A percentile compares a stretch with the other conserved stretches of the same genome.
phyloP scores from a whole-genome alignment of 2,113 vertebrate genomes.

The Rhynchomys soricoides region DNA sequence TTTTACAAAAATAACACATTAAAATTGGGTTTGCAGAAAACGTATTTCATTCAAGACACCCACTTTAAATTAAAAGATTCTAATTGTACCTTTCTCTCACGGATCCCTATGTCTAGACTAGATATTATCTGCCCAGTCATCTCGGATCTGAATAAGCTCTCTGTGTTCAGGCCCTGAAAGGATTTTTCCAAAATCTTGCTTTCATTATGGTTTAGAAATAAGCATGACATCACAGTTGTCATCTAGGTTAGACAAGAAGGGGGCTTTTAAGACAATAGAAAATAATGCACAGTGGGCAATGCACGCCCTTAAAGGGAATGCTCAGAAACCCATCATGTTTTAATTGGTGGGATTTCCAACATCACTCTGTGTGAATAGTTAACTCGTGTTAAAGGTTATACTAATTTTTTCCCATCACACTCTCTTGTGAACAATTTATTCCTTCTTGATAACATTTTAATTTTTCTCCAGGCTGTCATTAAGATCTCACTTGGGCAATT shows the following conservation, averaged over 20 bases:
- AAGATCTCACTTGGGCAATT: background rate
- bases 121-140: constrained; percentile 66
- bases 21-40: constrained; percentile 60
- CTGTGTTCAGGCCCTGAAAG: constrained; percentile 47
- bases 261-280: constrained; percentile 19
- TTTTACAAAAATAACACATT: constrained; percentile 42
- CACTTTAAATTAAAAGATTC: constrained; percentile 57
- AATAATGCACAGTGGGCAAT: background rate
- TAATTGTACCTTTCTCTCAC: constrained; percentile 61
- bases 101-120: constrained; percentile 71
- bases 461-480: background rate
- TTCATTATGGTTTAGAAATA: constrained; percentile 64
- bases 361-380: background rate
- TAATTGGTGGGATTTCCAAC: background rate
- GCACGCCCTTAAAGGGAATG: background rate
- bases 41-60: constrained; percentile 32
- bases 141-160: constrained; percentile 63
- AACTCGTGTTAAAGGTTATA: background rate
- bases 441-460: background rate
- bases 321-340: background rate
- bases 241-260: constrained; percentile 43
- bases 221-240: constrained; percentile 39
- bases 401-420: background rate
- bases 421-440: background rate
- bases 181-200: constrained; percentile 49